Evolutionary conservation across 2,888 invertebrate species (phyloP), one percentile per base, ranked within the genome.

Genomic region (Elmis aenea): DNA sequence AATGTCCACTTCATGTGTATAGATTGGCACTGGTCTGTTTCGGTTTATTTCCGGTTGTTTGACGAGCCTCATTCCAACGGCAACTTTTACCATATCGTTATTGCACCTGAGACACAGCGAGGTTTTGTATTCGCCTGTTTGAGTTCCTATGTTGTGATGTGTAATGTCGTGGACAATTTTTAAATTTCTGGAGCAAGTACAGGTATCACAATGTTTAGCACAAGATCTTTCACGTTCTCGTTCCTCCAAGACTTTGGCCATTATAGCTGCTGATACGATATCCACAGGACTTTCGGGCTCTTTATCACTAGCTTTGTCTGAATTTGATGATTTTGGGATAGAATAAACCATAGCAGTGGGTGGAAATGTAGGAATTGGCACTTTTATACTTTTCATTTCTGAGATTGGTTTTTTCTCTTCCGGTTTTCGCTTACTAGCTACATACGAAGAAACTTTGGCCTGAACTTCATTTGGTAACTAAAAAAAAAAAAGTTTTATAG

Each of bases 391-490:
- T 59, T 75, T 76, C 23, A 74, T 64, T 55, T 78, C 76, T 3
- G 71, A 67, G 26, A 66, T 57, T 1, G 54, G 36, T 40, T 60
- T 62, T 11, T 55, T 54, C 34, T 67, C 66, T 37, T 76, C 74
- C 1, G 73, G 67, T 51, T 69, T 70, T 33, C 68, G 64, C 62
- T 82, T 83, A 26, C 77, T 77, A 59, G 78, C 76, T 35, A 84
- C 77, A 59, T 87, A 87, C 15, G 81, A 80, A 15, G 84, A 81
- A 2, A 94, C 91, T 68, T 93, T 84, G 26, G 88, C 83, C 71
- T 95, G 95, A 18, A 93, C 83, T 66, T 94, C 94, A 21, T 83
- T 74, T 33, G 95, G 90, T 59, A 95, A 76, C 93, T 94, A 71
- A 36, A 74, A 32, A 35, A 1, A 24, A 21, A 6, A 20, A 40